Evolutionary conservation across 2,888 invertebrate species (phyloP).

Genomic region (Portevinia maculata): DNA sequence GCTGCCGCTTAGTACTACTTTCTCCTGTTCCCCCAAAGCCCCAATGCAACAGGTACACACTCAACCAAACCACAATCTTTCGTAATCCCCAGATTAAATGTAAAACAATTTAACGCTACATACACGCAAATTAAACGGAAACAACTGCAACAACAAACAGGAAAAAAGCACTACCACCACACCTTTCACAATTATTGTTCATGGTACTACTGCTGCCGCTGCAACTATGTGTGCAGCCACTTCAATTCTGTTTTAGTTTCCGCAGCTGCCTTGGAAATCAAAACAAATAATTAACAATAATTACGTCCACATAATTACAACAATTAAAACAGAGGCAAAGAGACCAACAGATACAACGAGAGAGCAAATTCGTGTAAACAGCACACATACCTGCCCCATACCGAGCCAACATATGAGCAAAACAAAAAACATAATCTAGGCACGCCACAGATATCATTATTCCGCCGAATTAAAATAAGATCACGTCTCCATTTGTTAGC

Average conservation of each 20-base stretch:
- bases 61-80: constrained; percentile 33
- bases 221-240: constrained; percentile 21
- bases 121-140: constrained; percentile 53
- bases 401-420: not conserved
- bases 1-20: constrained; percentile 2
- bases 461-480: constrained; percentile 62
- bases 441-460: constrained; percentile 63
- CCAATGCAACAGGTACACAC: not conserved
- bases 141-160: constrained; percentile 25
- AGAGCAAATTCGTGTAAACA: constrained; percentile 11
- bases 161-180: constrained; percentile 51
- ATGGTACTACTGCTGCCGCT: constrained; percentile 4
- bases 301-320: constrained; percentile 71
- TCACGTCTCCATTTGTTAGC: constrained; percentile 65
- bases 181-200: constrained; percentile 65
- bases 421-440: constrained; percentile 16
- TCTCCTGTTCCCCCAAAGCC: constrained; percentile 9
- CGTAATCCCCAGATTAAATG: constrained; percentile 38
- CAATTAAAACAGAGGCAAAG: constrained; percentile 61
- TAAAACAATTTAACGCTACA: constrained; percentile 52
- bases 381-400: not conserved
- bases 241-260: constrained; percentile 50
- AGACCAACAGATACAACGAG: constrained; percentile 20
- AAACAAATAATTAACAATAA: constrained; percentile 73
- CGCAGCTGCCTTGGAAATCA: constrained; percentile 66